Base-by-base conservation (phyloP, 2,888 invertebrate species). In the Amphipyra berbera region DNA sequence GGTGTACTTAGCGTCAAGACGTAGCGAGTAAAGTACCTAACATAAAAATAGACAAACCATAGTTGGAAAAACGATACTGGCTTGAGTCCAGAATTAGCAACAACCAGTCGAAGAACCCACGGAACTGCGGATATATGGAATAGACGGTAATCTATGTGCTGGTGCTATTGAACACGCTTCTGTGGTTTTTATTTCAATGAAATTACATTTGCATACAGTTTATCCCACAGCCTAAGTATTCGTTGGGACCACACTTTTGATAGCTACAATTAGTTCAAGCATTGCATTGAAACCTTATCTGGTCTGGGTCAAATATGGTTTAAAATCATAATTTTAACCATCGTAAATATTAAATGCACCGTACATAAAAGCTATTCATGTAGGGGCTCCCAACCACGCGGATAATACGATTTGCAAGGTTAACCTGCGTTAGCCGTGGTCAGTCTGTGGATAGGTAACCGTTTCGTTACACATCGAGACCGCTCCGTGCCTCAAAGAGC, bases 1-100 rank as follows among this genome's bases (percentile, higher is more conserved):
- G n/a, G 37, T 35, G 35, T 41, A 53, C 52, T 67, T 53, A 72
- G 33, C 33, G 6, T 33, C n/a, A 41, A 30, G 13, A 14, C n/a
- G 6, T 35, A 44, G 33, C 52, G 47, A 62, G 14, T 53, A 57
- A 46, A 57, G 30, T 37, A n/a, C n/a, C n/a, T n/a, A 50, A 40
- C 27, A 69, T 44, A 69, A 61, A 70, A 54, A 57, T 62, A 68
- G 42, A 69, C 49, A 57, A 47, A 44, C 46, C 21, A 12, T 46
- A 33, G 42, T 53, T 49, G 52, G 46, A 49, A 62, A 75, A 56
- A 56, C 45, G 55, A 69, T 70, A 70, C 50, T 45, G 38, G 61
- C 45, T 42, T 62, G 52, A 33, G 21, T 47, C 8, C 40, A 72
- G 48, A 52, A 53, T 55, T 58, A 55, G 47, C 55, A 27, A 30